phyloP scores from a whole-genome alignment of 2,888 invertebrate genomes.

The Acleris holmiana region DNA sequence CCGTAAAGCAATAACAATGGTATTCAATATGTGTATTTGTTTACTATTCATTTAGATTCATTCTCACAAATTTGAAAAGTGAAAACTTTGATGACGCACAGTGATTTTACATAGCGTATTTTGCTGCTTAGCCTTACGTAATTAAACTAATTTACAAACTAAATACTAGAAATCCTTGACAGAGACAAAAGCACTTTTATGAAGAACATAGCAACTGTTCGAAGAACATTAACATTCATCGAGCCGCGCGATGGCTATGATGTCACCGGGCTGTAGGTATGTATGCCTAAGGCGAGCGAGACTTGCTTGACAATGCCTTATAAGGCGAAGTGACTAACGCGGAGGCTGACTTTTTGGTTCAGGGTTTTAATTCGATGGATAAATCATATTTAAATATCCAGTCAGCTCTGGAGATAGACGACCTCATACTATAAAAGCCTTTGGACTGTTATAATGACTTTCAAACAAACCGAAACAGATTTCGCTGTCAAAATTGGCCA shows the following conservation, averaged over 20 bases:
- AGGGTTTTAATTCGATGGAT: conserved; percentile 58
- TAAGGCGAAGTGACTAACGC: conserved; percentile 77
- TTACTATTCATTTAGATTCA: not conserved
- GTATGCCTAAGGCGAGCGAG: conserved; percentile 52
- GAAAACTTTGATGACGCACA: conserved; percentile 25
- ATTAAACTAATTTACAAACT: no score
- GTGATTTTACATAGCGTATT: conserved; percentile 14
- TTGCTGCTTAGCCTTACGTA: conserved; percentile 48
- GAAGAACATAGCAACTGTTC: conserved; percentile 55
- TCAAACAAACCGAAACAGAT: conserved; percentile 3
- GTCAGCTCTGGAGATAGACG: conserved; percentile 9
- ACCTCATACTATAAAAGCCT: conserved; percentile 8
- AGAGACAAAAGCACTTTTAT: conserved; percentile 51
- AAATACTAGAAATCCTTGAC: conserved; percentile 52
- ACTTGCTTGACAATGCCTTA: conserved; percentile 61
- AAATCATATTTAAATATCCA: conserved; percentile 38
- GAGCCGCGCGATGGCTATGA: conserved; percentile 59
- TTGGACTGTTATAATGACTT: conserved; percentile 24
- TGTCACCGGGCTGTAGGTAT: conserved; percentile 70
- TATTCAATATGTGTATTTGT: no score
- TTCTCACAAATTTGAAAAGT: conserved; percentile 16
- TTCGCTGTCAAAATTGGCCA: conserved; percentile 22
- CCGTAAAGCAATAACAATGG: not conserved
- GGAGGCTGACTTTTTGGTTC: conserved; percentile 62
- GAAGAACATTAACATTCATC: conserved; percentile 71